A percentile compares a stretch with the other conserved stretches of the same genome.
These are phyloP conservation scores for Lutjanus erythropterus DNA, from an alignment of 2,113 vertebrate genomes.

Conservation along the genomic window DNA sequence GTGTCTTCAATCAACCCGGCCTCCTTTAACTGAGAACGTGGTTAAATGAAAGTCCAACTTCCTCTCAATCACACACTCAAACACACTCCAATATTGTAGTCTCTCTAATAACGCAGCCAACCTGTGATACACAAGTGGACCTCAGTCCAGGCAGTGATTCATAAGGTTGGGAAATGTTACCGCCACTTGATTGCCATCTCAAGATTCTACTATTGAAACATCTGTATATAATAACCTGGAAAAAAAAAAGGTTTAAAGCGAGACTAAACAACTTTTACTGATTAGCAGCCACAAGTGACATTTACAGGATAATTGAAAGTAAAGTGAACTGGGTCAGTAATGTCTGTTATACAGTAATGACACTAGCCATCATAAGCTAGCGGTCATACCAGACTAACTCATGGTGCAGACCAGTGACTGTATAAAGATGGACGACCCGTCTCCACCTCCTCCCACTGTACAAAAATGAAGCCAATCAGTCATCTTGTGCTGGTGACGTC, in stretches of 20 bases:
- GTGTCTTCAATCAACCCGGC: conserved; percentile 80
- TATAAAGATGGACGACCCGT: too few species aligned
- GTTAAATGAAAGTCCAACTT: conserved; percentile 59
- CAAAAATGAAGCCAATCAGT: too few species aligned
- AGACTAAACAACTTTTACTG: neutral
- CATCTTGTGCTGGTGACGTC: too few species aligned
- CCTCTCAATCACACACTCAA: conserved; percentile 36
- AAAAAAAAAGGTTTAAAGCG: neutral
- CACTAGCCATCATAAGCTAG: neutral
- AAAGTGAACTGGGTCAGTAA: neutral
- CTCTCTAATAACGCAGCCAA: conserved; percentile 21
- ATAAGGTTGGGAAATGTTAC: neutral
- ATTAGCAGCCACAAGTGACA: neutral
- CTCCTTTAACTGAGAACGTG: conserved; percentile 53
- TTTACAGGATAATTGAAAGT: neutral
- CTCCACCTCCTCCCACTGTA: too few species aligned
- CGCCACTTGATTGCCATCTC: conserved; percentile 7
- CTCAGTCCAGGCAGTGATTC: conserved; percentile 34
- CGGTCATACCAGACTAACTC: neutral
- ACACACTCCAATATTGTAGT: conserved; percentile 18
- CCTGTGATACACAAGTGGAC: conserved; percentile 4
- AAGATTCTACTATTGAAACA: neutral
- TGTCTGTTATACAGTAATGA: neutral
- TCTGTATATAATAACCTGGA: neutral
- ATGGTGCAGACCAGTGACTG: too few species aligned